Conservation (phyloP, 2,888 invertebrate genomes). For the Melangyna quadrimaculata region DNA sequence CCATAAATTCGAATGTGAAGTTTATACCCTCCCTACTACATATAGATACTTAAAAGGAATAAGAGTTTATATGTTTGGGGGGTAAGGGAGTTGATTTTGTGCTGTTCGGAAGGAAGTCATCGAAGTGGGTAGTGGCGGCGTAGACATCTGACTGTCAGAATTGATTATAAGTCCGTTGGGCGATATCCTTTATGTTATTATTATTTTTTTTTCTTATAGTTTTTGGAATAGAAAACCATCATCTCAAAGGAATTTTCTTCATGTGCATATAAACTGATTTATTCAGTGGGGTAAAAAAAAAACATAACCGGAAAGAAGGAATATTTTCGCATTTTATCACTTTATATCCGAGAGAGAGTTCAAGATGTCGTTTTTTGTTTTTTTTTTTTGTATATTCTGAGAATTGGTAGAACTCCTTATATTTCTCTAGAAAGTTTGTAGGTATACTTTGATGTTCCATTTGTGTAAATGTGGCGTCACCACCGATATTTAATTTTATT, state of each 20-base stretch:
- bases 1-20: slow-evolving; percentile 71
- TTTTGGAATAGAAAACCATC: slow-evolving; percentile 3
- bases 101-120: background rate
- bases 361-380: slow-evolving; percentile 38
- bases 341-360: slow-evolving; percentile 47
- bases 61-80: background rate
- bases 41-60: slow-evolving; percentile 26
- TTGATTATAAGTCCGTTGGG: slow-evolving; percentile 58
- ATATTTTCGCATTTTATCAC: slow-evolving; percentile 63
- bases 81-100: background rate
- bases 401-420: background rate
- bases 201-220: background rate
- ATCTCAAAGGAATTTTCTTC: slow-evolving; percentile 37
- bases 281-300: slow-evolving; percentile 21
- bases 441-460: slow-evolving; percentile 58
- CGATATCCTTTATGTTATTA: slow-evolving; percentile 13
- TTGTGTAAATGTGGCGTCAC: slow-evolving; percentile 49
- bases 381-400: background rate
- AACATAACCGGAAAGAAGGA: slow-evolving; percentile 40
- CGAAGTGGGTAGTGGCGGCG: background rate
- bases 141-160: slow-evolving; percentile 60
- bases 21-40: slow-evolving; percentile 39
- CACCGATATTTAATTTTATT: slow-evolving; percentile 15
- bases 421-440: slow-evolving; percentile 16
- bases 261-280: slow-evolving; percentile 45